Base-by-base conservation (phyloP, 1,140 invertebrate species). In the Dendroctonus ponderosae region DNA sequence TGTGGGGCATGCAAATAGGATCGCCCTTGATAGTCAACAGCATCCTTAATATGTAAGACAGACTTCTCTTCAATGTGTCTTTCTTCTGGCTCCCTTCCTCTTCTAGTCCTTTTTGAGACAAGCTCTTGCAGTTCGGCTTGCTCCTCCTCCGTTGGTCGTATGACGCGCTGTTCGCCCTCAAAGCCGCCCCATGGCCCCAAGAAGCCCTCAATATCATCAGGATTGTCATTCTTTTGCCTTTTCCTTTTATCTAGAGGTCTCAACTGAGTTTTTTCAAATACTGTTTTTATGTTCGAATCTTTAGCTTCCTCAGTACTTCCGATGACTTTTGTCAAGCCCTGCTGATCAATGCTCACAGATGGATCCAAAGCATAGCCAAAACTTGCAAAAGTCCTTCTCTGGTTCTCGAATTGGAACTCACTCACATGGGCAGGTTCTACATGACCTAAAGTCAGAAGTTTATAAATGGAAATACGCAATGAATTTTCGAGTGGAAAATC, bases 331-430 rank as follows among this genome's bases (percentile, higher is more conserved):
- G 87, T 84, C 5, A 85, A 82, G 73, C 86, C 86, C 5, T 82
- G 83, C 53, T 77, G 75, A 58, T 82, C 82, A 38, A 81, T 82
- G 75, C 93, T 91, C 7, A 93, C 88, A 5, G 93, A 91, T 0
- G 96, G 96, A 85, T 98, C 95, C 53, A 97, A 77, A 3, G 96
- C 96, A 84, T 96, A 97, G n/a, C 96, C 94, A 82, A 92, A 97
- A 76, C 92, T 94, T 40, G 87, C 84, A 80, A 99, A 99, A 8
- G 96, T 99, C 76, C 95, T 83, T 68, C 97, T 84, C 77, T 99
- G 96, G 78, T 94, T 96, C 81, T 99, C 97, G 86, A 99, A 99
- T 72, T 98, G 92, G 81, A 99, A 99, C 74, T 94, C 92, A 81
- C 90, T 98, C 39, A 99, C 88, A 80, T 98, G 93, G 5, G 96